Conservation (phyloP, 2,113 vertebrate species). For the Calonectris borealis region DNA sequence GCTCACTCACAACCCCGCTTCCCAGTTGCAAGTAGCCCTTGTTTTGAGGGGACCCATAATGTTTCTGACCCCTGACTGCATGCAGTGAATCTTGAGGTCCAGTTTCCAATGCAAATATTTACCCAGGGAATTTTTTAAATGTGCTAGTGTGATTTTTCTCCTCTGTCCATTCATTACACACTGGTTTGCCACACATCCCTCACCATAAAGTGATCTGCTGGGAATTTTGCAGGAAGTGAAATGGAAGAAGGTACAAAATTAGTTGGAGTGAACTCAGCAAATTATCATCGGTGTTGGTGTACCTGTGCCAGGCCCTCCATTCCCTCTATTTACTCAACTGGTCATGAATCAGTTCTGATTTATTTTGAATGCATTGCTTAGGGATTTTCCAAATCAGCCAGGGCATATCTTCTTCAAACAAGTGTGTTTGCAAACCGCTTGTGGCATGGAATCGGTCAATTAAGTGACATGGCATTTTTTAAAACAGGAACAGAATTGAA, state of each 20-base stretch:
- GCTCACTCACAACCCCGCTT: background rate
- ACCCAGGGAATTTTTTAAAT: background rate
- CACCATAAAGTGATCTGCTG: background rate
- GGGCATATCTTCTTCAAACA: constrained; percentile 37
- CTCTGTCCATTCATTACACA: background rate
- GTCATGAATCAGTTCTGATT: constrained; percentile 18
- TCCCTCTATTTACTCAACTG: background rate
- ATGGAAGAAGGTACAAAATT: background rate
- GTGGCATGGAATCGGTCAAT: constrained; percentile 14
- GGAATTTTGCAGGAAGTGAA: background rate
- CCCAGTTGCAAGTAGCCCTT: background rate
- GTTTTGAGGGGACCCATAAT: background rate
- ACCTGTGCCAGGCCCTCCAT: background rate
- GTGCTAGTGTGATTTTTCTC: background rate
- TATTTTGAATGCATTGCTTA: constrained; percentile 5
- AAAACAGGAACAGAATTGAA: background rate
- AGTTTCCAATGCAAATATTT: constrained; percentile 32
- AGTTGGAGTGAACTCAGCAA: background rate
- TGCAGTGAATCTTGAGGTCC: background rate
- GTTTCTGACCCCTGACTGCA: background rate
- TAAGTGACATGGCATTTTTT: background rate
- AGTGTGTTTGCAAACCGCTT: constrained; percentile 25
- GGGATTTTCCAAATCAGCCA: constrained; percentile 26
- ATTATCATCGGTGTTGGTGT: background rate
- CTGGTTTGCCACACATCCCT: background rate